Percentiles rank a stretch among this genome's conserved stretches.
Conservation (phyloP, 1,140 invertebrate species). For the Camponotus floridanus region DNA sequence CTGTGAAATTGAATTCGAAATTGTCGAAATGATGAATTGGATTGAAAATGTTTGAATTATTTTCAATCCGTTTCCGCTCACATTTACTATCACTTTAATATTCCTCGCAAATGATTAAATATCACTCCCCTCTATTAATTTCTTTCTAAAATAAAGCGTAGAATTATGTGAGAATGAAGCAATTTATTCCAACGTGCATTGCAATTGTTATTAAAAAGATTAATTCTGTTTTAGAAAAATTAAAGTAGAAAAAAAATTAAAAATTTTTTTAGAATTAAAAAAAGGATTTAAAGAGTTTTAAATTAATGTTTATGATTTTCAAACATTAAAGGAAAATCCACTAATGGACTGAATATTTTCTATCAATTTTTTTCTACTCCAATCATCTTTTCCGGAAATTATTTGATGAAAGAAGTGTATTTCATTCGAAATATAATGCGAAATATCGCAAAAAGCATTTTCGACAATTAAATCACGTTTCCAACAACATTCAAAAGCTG, state of each 20-base stretch:
- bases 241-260: background rate
- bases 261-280: background rate
- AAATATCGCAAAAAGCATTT: background rate
- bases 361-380: background rate
- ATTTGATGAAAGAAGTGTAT: background rate
- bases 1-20: conserved; percentile 39
- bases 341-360: background rate
- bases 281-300: background rate
- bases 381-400: background rate
- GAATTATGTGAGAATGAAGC: background rate
- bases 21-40: conserved; percentile 36
- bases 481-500: background rate
- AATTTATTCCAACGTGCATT: background rate
- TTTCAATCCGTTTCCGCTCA: conserved; percentile 9
- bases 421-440: background rate
- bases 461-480: conserved; percentile 29
- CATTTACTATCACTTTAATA: conserved; percentile 20
- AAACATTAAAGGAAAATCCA: background rate
- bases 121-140: background rate
- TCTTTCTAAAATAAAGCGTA: background rate
- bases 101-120: conserved; percentile 1
- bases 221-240: conserved; percentile 6
- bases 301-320: background rate
- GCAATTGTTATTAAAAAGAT: background rate
- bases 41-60: conserved; percentile 34